Percentiles rank a stretch among this genome's conserved stretches.
These are phyloP conservation scores for Microtus pennsylvanicus DNA, from an alignment of 2,113 vertebrate genomes.

Conservation along the genomic window DNA sequence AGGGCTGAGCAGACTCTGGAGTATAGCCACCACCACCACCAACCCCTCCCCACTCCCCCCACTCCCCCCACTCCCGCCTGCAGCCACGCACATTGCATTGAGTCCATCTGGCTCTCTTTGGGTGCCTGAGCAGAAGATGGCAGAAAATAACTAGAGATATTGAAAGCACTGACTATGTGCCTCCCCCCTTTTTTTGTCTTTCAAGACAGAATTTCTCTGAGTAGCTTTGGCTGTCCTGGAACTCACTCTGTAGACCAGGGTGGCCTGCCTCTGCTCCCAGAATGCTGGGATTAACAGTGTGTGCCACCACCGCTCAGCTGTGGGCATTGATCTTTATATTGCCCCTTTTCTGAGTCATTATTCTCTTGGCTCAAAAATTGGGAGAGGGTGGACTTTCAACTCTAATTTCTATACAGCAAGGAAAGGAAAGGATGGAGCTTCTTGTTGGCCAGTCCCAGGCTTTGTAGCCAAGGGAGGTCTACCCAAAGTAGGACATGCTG, in stretches of 20 bases:
- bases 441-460: background rate
- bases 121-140: background rate
- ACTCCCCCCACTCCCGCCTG: rapidly evolving
- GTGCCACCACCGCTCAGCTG: background rate
- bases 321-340: rapidly evolving
- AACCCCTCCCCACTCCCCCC: too few species aligned
- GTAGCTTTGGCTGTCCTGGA: background rate
- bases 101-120: too few species aligned
- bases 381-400: background rate
- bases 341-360: background rate
- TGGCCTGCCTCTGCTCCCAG: background rate
- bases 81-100: background rate
- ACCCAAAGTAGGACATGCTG: background rate
- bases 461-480: background rate
- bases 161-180: background rate
- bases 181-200: too few species aligned
- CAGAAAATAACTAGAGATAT: background rate
- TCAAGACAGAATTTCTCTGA: background rate
- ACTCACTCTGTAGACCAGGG: too few species aligned
- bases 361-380: background rate
- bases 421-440: background rate
- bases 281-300: background rate
- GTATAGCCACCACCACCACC: too few species aligned
- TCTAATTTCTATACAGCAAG: background rate
- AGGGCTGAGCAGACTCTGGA: background rate